Evolutionary conservation across 2,888 invertebrate genomes (phyloP), one percentile per base, ranked within the genome.

Genomic region (Volucella bombylans): DNA sequence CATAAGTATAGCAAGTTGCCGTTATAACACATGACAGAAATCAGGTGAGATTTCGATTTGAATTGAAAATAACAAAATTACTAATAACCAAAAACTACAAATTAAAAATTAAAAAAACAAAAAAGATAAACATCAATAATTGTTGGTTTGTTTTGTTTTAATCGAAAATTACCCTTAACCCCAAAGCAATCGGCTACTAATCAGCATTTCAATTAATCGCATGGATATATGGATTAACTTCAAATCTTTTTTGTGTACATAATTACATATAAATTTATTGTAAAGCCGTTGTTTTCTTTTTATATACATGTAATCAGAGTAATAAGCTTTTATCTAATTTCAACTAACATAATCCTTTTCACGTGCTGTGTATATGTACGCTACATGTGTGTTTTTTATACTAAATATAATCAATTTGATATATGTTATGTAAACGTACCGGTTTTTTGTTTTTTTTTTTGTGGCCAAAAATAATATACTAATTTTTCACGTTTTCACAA

Each of bases 1-100:
- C 82, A 79, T 86, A 86, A 86, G 82, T 87, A 82, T 87, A 89
- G 89, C 88, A 89, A 88, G 87, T 88, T 86, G 88, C 89, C 86
- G 88, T 88, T 74, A 87, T 89, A 87, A 88, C 88, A 86, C 87
- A 88, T 88, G 89, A 88, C 86, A 87, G 87, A 87, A 86, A 88
- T 87, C 88, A 89, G 89, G 89, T 89, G 88, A 89, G 88, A 87
- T 80, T 80, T 86, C 76, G 47, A 78, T 31, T 31, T 43, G 39
- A 49, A 62, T 31, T 31, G 31, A 62, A 31, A 55, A 14, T 50
- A 61, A n/a, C 9, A 18, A 55, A 45, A 55, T 31, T 31, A 31
- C 31, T 6, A 31, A 31, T 31, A 55, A 31, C 1, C 1, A 31
- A 57, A 68, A 14, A 23, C 2, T 23, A 23, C 1, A 47, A 68